Conservation (phyloP, 2,888 invertebrate genomes). For the Eupithecia subfuscata region DNA sequence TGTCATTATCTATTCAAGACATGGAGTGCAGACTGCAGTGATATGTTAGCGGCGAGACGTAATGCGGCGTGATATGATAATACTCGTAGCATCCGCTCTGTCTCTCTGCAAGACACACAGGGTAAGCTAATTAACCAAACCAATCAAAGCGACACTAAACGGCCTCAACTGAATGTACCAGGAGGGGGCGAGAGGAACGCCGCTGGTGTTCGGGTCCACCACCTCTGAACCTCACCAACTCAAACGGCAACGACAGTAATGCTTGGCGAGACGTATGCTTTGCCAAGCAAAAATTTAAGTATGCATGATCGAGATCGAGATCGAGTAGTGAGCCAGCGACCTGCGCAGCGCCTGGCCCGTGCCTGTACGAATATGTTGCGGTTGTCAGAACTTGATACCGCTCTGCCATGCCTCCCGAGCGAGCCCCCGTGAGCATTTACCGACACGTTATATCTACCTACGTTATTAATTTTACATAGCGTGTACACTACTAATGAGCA, state of each 20-base stretch:
- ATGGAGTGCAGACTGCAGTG: neutral
- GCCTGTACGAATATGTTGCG: slow-evolving; percentile 20
- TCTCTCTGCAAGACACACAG: neutral
- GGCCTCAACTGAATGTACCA: neutral
- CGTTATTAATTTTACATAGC: neutral
- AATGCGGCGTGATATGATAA: neutral
- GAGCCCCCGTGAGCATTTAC: neutral
- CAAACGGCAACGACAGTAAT: too few species aligned
- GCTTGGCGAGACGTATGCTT: too few species aligned
- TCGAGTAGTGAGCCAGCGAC: slow-evolving; percentile 5
- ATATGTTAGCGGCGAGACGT: neutral
- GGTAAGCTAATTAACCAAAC: neutral
- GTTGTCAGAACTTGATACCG: slow-evolving; percentile 24
- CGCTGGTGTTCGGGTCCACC: too few species aligned
- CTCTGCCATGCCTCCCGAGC: neutral
- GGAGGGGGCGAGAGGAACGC: neutral
- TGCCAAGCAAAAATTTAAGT: too few species aligned
- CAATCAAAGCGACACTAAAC: neutral
- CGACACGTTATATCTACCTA: neutral
- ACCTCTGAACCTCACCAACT: too few species aligned
- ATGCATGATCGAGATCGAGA: too few species aligned
- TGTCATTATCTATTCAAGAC: neutral
- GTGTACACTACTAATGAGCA: neutral
- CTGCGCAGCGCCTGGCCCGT: neutral
- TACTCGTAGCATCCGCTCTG: neutral